Conservation (phyloP, 2,113 vertebrate species). For the Empidonax alnorum region DNA sequence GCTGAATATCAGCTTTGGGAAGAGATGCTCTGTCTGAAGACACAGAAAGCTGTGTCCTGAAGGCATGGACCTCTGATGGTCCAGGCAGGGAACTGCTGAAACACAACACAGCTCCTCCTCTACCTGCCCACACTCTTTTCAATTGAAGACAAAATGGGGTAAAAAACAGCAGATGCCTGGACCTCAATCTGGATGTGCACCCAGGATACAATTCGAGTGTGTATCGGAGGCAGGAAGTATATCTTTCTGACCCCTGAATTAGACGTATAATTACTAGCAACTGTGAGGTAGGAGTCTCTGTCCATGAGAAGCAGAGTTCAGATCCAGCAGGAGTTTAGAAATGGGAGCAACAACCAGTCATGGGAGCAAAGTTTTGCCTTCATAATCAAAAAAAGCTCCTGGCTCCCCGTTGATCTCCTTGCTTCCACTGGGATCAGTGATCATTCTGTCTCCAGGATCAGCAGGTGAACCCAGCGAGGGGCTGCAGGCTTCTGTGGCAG, state of each 20-base stretch:
- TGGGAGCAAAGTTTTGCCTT: neutral
- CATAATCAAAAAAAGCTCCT: neutral
- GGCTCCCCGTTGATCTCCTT: neutral
- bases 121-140: neutral
- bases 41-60: neutral
- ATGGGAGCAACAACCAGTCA: neutral
- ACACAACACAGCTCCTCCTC: neutral
- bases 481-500: neutral
- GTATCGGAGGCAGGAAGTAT: neutral
- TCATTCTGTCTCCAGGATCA: neutral
- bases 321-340: neutral
- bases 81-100: neutral
- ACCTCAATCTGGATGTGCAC: neutral
- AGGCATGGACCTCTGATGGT: neutral
- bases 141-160: neutral
- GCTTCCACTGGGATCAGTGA: constrained; percentile 12
- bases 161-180: neutral
- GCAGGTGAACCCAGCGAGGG: neutral
- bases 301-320: neutral
- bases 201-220: neutral
- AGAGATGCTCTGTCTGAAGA: neutral
- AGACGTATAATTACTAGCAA: neutral
- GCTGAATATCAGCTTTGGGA: neutral
- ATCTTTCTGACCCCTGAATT: neutral
- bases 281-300: neutral